Evolutionary conservation across 2,888 invertebrate species (phyloP), one percentile per base, ranked within the genome.

Genomic region (Parascotia fuliginaria): DNA sequence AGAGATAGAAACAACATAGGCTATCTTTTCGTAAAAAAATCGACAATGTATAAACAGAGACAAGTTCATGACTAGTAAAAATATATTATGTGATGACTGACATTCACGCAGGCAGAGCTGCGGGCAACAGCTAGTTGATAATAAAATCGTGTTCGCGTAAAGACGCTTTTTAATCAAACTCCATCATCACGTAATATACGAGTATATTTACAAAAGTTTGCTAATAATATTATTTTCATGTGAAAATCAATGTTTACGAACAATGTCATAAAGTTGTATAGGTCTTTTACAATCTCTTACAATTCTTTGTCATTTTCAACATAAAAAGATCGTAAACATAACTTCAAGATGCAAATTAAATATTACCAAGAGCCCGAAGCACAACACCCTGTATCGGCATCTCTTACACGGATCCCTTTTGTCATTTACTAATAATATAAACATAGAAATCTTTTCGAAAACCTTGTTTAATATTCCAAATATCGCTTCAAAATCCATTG

Each of bases 301-400:
- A 50, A 33, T 54, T 51, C 54, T 44, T 55, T 50, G 42, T 52
- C 41, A 62, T 54, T 59, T 46, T 43, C 29, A 14, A 53, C 58
- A 55, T 59, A 66, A 66, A 66, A 65, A 54, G 49, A 31, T 54
- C 59, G 67, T 65, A 64, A 67, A 67, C 51, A 57, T 55, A 51
- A 55, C 47, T 58, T 54, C 37, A 54, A 56, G 51, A 64, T 64
- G 58, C 52, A 66, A 66, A 68, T 68, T 65, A 64, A 68, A 67
- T 58, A 58, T 68, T 60, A 50, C 39, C 37, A 34, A 53, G 40
- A 29, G 52, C 28, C 50, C 34, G 41, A 27, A 36, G 32, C 46
- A 27, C 33, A 24, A 12, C 51, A 32, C 27, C 42, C 12, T 27
- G 9, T 33, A 44, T 52, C 50, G 42, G 40, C 54, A 31, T 46